Base-by-base conservation (phyloP, 2,113 vertebrate genomes). In the Rattus rattus region DNA sequence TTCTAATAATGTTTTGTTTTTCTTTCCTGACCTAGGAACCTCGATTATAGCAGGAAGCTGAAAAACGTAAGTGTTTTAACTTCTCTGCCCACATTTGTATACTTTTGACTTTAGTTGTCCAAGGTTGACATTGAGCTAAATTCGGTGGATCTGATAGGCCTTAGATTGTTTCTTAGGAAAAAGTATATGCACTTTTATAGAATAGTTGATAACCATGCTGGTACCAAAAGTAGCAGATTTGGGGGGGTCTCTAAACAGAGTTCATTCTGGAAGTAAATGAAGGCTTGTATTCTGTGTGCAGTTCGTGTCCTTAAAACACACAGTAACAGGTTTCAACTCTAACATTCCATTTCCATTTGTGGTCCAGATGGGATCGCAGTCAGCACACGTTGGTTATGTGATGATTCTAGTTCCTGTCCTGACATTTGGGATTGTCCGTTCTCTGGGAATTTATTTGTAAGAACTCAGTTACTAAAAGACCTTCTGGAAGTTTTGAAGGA, bases 61-160 rank as follows among this genome's bases (percentile, higher is more conserved):
- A 99, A 99, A 99, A 99, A 99, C 98, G 99, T 99, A 99, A 99
- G 99, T 99, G 97, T 67, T 94, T 88, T 56, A 17, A 72, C n/a
- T 95, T 97, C 17, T 11, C 47, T 91, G 63, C 65, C 24, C 36
- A 79, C 67, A 52, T 14, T 7, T 94, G 36, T 95, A 92, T 97
- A 63, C 88, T 97, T 86, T 54, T 97, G 28, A 96, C 47, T 88
- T 89, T 92, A 59, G 52, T 94, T 76, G 7, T 75, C 76, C 76
- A 91, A 95, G 47, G 67, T 86, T 97, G 69, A 93, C 95, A 28
- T 67, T 96, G 26, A 95, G 43, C 86, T 61, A 89, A 92, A 73
- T 96, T n/a, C 67, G 80, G 1, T 92, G 47, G 39, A 33, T 76
- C 49, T 47, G 19, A 2, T n/a, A 19, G 87, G 26, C 69, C 20